Evolutionary conservation across 2,797 vertebrate genomes (phyloP), one percentile per base, ranked within the genome.

Genomic region (Salarias fasciatus): DNA sequence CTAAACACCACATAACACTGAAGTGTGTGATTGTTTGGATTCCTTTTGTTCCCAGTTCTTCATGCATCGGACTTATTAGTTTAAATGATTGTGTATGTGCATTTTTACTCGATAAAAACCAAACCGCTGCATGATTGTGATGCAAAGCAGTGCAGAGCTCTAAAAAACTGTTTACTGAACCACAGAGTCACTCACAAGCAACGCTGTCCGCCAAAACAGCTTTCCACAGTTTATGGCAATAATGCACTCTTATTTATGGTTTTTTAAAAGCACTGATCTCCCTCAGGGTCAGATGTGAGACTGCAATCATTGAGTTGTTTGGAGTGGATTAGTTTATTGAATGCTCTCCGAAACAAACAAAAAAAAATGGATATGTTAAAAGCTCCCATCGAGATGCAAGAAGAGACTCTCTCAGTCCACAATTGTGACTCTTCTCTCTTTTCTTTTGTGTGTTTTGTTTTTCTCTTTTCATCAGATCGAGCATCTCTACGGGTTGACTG

Each of bases 401-500:
- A 24, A 35, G 35, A 35, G 33, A 9, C 33, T 35, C 33, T 35
- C 36, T 10, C 11, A 1, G 4, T 10, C 36, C 10, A 35, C 6
- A 35, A 35, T 24, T 24, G 18, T 24, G 18, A 24, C 15, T 41
- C 7, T 41, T n/a, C 59, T 6, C 35, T 9, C 33, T 6, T 38
- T 11, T 11, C 10, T 11, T 11, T 9, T 9, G 2, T 11, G 1
- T 4, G 11, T 46, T 2, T 62, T 30, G 13, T 58, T 58, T 33
- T 24, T 24, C 24, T 3, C 24, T 18, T n/a, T 18, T 18, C 18
- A 24, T 24, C 74, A 98, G 97, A 98, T 98, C 0, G 97, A 98
- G 11, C 96, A 99, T 75, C 91, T 99, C 41, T 99, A 98, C 0
- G 95, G 96, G 2, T 90, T 99, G 73, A 99, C 96, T 0, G 97